A percentile compares a stretch with the other conserved stretches of the same genome.
Conservation (phyloP, 1,140 invertebrate genomes). For the Drosophila subobscura region DNA sequence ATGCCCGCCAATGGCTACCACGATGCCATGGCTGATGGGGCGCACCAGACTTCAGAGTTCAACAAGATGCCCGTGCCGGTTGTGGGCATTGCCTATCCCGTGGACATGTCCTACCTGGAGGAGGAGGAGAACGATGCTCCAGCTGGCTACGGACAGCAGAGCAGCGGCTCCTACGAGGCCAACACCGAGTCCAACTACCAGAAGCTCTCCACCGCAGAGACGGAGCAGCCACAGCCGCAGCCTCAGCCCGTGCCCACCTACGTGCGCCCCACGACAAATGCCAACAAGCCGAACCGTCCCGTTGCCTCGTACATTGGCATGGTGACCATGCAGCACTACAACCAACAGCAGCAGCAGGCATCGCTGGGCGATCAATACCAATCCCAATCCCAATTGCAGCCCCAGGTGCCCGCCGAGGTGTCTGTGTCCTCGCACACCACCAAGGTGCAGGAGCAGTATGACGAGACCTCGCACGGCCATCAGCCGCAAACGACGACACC, state of each 20-base stretch:
- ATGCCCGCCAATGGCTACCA: constrained; percentile 70
- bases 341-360: constrained; percentile 12
- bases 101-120: constrained; percentile 78
- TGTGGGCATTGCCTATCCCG: constrained; percentile 74
- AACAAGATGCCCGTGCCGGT: constrained; percentile 79
- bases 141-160: constrained; percentile 29
- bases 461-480: constrained; percentile 42
- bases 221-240: constrained; percentile 44
- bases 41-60: constrained; percentile 72
- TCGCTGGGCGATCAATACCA: background rate
- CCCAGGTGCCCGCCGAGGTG: constrained; percentile 65
- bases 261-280: constrained; percentile 55
- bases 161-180: constrained; percentile 48
- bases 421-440: constrained; percentile 78
- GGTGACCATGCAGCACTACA: constrained; percentile 76
- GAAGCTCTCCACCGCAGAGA: constrained; percentile 56
- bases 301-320: constrained; percentile 76
- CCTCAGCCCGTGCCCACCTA: constrained; percentile 54
- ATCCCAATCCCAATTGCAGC: constrained; percentile 29
- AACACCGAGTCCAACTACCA: constrained; percentile 60
- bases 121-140: constrained; percentile 47
- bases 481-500: constrained; percentile 48
- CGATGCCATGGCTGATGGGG: constrained; percentile 40
- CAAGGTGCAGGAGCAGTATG: constrained; percentile 68
- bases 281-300: constrained; percentile 55